Percentiles rank a stretch among this genome's conserved stretches.
These are phyloP conservation scores for Dorcus parallelipipedus DNA, from an alignment of 2,888 invertebrate species.

Conservation along the genomic window DNA sequence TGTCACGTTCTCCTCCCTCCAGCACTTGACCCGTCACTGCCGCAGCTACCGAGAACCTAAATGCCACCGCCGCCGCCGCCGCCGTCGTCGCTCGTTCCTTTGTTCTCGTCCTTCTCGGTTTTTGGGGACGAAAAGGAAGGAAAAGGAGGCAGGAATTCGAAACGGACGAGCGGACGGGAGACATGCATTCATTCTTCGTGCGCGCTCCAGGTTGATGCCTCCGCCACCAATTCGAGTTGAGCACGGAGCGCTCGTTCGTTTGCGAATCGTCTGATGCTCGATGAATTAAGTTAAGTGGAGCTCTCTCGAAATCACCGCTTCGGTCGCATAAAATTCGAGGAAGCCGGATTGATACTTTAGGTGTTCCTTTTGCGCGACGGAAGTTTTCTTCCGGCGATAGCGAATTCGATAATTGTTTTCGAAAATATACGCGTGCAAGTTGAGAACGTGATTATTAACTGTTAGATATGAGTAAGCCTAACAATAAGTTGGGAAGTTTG, in stretches of 20 bases:
- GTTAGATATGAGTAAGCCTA: too few relatives aligned
- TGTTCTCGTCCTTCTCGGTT: neutral
- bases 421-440: too few relatives aligned
- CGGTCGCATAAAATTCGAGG: neutral
- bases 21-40: slow-evolving; percentile 37
- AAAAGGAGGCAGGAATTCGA: slow-evolving; percentile 15
- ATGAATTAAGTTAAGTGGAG: slow-evolving; percentile 9
- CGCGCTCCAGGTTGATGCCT: slow-evolving; percentile 4
- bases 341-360: neutral
- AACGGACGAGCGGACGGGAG: slow-evolving; percentile 10
- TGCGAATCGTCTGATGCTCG: slow-evolving; percentile 7
- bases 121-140: slow-evolving; percentile 9
- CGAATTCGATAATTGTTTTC: too few relatives aligned
- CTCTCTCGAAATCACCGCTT: slow-evolving; percentile 5
- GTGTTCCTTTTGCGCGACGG: too few relatives aligned
- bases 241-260: neutral
- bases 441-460: too few relatives aligned
- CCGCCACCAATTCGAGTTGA: neutral
- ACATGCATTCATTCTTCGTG: slow-evolving; percentile 3
- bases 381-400: too few relatives aligned
- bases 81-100: slow-evolving; percentile 6
- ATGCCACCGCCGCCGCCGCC: slow-evolving; percentile 18
- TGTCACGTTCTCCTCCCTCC: slow-evolving; percentile 38
- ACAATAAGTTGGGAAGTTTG: too few relatives aligned
- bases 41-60: slow-evolving; percentile 12